These are phyloP conservation scores for Aproaerema taeniolella DNA, from an alignment of 2,888 invertebrate species.

Conservation along the genomic window DNA sequence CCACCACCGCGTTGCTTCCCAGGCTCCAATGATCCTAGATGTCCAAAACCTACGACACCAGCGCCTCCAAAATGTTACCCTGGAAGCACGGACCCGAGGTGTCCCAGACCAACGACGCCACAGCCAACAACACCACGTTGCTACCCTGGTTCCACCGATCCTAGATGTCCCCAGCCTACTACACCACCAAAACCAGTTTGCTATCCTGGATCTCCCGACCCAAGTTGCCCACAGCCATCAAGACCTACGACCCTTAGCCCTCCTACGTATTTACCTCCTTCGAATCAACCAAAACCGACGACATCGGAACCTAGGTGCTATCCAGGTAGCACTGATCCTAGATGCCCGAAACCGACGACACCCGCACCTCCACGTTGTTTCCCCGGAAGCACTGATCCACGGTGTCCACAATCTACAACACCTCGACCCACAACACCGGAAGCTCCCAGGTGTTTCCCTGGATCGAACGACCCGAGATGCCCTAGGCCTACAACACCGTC, in stretches of 20 bases:
- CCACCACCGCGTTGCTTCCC: conserved; percentile 24
- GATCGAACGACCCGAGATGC: conserved; percentile 43
- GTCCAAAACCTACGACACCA: conserved; percentile 29
- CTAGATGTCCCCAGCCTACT: conserved; percentile 29
- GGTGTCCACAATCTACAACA: conserved; percentile 34
- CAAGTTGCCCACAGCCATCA: conserved; percentile 42
- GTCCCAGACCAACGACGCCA: conserved; percentile 33
- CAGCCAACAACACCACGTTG: conserved; percentile 25
- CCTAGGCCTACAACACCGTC: conserved; percentile 28
- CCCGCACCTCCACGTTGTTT: conserved; percentile 25
- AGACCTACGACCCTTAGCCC: conserved; percentile 28
- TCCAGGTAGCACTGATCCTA: conserved; percentile 30
- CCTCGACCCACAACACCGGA: no score
- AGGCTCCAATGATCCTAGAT: conserved; percentile 26
- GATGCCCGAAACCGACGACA: conserved; percentile 29
- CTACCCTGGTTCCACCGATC: conserved; percentile 23
- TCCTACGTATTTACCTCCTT: conserved; percentile 18
- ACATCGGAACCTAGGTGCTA: conserved; percentile 26
- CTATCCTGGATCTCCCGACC: conserved; percentile 43
- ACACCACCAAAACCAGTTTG: conserved; percentile 19
- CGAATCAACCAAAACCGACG: conserved; percentile 21
- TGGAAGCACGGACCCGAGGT: conserved; percentile 39
- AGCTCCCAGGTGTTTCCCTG: conserved; percentile 35
- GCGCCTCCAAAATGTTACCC: conserved; percentile 31
- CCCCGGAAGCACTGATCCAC: conserved; percentile 28